Conservation (phyloP, 2,113 vertebrate genomes). For the Pheucticus melanocephalus region DNA sequence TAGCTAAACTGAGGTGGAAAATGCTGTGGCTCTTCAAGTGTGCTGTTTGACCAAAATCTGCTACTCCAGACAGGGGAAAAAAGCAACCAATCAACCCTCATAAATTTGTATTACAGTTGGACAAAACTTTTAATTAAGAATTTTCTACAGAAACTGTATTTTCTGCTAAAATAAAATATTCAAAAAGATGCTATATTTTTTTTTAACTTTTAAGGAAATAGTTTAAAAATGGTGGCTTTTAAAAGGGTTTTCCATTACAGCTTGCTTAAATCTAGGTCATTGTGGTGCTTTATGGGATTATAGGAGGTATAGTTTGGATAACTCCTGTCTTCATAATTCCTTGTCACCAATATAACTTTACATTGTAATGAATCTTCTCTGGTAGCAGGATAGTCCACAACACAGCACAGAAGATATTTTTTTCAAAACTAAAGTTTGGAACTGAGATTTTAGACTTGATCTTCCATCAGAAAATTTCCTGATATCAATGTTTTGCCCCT, state of each 20-base stretch:
- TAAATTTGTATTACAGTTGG: neutral
- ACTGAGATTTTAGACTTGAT: neutral
- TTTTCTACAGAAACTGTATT: neutral
- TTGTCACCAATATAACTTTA: fast-evolving
- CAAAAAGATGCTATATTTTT: neutral
- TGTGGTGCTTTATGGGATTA: neutral
- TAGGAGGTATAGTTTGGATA: neutral
- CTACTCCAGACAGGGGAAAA: neutral
- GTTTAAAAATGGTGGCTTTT: neutral
- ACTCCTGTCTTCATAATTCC: neutral
- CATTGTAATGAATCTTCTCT: neutral
- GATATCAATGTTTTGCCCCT: neutral
- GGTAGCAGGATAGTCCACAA: neutral
- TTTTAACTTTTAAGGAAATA: neutral
- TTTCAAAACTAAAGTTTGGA: neutral
- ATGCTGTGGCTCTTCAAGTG: neutral
- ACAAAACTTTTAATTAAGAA: neutral
- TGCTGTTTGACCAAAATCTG: neutral
- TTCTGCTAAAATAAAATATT: neutral
- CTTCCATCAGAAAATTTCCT: neutral
- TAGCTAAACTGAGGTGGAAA: neutral
- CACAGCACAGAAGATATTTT: neutral
- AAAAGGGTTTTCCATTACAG: neutral
- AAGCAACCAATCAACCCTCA: neutral
- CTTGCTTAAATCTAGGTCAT: neutral